These are phyloP conservation scores for Lutjanus erythropterus DNA, from an alignment of 2,113 vertebrate genomes.

Conservation along the genomic window DNA sequence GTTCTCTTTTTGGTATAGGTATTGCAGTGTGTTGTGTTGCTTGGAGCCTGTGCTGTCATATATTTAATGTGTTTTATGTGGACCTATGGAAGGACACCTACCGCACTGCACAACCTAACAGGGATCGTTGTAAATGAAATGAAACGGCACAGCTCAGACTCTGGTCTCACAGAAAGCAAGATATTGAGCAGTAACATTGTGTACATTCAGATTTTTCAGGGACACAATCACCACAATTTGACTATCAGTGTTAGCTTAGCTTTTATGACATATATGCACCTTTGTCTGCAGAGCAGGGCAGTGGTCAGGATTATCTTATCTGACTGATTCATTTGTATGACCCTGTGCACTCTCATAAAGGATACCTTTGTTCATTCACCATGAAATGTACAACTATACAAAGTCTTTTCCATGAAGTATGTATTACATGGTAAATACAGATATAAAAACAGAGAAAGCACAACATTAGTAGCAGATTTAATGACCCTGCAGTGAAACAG, in stretches of 20 bases:
- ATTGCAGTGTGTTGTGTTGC: not conserved
- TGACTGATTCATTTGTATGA: conserved; percentile 14
- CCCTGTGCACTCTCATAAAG: conserved; percentile 9
- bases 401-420: not conserved
- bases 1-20: not conserved
- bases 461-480: conserved; percentile 10
- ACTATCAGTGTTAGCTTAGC: not conserved
- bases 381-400: not conserved
- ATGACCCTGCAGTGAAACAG: not conserved
- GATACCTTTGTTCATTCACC: not conserved
- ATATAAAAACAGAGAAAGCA: not conserved
- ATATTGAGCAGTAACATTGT: not conserved
- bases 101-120: not conserved
- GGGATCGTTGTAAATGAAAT: not conserved
- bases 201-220: not conserved
- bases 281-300: not conserved
- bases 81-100: not conserved
- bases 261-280: not conserved
- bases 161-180: not conserved
- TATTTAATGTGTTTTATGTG: conserved; percentile 18
- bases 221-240: not conserved
- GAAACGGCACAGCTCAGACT: not conserved
- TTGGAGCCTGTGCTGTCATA: conserved; percentile 2
- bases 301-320: conserved; percentile 5
- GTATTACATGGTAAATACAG: not conserved